phyloP scores from a whole-genome alignment of 2,113 vertebrate genomes.

The Xenus cinereus region DNA sequence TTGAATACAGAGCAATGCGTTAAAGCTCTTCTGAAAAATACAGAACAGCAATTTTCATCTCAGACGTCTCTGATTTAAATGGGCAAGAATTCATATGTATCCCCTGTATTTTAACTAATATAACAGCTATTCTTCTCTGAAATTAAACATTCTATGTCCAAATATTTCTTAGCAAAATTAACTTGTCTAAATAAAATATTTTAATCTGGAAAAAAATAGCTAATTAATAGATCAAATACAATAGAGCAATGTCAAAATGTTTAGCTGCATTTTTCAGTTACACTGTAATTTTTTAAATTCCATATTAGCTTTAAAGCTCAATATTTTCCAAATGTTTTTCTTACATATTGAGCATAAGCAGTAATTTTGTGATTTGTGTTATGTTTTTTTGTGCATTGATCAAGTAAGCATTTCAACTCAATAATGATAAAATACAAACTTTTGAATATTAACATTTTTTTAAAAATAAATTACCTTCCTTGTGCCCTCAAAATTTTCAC shows the following conservation, averaged over 20 bases:
- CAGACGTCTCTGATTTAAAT: neutral
- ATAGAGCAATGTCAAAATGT: neutral
- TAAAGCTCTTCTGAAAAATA: neutral
- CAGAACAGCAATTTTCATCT: neutral
- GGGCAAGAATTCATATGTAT: neutral
- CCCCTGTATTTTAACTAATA: neutral
- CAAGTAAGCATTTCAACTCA: neutral
- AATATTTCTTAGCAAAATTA: neutral
- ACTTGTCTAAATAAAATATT: neutral
- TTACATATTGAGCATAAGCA: neutral
- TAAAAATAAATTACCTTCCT: neutral
- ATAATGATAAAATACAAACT: neutral
- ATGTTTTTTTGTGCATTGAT: neutral
- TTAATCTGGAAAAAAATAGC: neutral
- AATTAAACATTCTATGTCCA: neutral
- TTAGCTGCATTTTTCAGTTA: neutral
- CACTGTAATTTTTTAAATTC: neutral
- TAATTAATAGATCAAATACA: neutral
- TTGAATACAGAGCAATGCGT: neutral
- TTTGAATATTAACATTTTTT: neutral
- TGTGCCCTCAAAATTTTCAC: neutral
- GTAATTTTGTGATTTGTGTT: neutral
- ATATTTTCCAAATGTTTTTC: neutral
- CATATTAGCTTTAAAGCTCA: rapidly evolving
- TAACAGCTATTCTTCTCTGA: neutral